Conservation (phyloP, 2,888 invertebrate species). For the Drosophila mimica region DNA sequence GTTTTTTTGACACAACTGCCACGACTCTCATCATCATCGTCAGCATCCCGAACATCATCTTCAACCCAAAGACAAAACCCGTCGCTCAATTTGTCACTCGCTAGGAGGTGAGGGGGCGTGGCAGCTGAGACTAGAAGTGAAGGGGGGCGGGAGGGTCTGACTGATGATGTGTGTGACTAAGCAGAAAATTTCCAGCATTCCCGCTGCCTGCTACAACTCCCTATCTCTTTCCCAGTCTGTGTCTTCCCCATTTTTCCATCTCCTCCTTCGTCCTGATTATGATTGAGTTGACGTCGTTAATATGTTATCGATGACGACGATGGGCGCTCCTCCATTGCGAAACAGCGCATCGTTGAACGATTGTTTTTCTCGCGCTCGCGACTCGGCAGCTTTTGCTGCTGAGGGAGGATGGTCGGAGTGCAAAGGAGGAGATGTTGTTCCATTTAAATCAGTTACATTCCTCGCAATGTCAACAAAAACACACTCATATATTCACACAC, state of each 20-base stretch:
- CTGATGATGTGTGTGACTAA: conserved; percentile 67
- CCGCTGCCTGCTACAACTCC: conserved; percentile 21
- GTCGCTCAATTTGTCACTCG: conserved; percentile 78
- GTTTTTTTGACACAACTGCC: conserved; percentile 47
- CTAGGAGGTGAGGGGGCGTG: conserved; percentile 49
- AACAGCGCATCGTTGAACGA: conserved; percentile 1
- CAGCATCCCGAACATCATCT: conserved; percentile 12
- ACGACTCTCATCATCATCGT: conserved; percentile 27
- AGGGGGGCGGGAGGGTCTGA: conserved; percentile 21
- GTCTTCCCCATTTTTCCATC: neutral
- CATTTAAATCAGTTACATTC: conserved; percentile 73
- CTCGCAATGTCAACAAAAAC: conserved; percentile 52
- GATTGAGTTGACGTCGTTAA: conserved; percentile 81
- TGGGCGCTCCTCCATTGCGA: conserved; percentile 3
- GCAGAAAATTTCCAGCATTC: conserved; percentile 56
- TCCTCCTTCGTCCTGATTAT: conserved; percentile 58
- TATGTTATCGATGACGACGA: conserved; percentile 66
- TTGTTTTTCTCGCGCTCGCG: conserved; percentile 23
- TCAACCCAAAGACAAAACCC: conserved; percentile 41
- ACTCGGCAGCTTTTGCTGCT: conserved; percentile 7
- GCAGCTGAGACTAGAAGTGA: conserved; percentile 27
- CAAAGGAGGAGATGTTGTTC: conserved; percentile 47
- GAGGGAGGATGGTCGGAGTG: neutral
- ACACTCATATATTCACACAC: conserved; percentile 17
- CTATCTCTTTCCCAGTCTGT: conserved; percentile 1